Conservation (phyloP, 2,113 vertebrate species). For the Podiceps cristatus region DNA sequence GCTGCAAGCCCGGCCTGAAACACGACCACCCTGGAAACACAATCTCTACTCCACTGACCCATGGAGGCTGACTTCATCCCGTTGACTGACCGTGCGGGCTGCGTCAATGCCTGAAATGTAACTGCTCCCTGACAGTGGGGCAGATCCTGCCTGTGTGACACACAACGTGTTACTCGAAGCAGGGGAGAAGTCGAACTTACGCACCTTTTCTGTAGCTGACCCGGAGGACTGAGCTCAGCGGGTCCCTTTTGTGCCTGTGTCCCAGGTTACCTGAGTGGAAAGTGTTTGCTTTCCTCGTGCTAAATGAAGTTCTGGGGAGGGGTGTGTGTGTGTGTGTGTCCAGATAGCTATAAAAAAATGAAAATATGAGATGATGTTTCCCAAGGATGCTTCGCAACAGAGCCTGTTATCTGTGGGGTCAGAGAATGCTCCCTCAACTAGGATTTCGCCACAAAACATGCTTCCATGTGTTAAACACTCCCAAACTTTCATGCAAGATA, state of each 20-base stretch:
- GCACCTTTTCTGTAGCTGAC: background rate
- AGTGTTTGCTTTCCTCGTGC: background rate
- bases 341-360: background rate
- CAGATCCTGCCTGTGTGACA: background rate
- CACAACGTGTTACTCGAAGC: background rate
- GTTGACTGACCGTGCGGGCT: background rate
- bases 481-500: background rate
- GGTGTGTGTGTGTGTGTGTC: background rate
- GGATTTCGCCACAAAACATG: background rate
- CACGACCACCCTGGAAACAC: conserved; percentile 75
- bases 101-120: conserved; percentile 14
- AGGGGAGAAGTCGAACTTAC: background rate
- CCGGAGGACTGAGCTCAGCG: background rate
- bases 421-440: background rate
- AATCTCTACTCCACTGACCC: conserved; percentile 55
- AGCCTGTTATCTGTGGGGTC: background rate
- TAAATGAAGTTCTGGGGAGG: background rate
- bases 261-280: background rate
- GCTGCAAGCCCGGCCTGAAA: conserved; percentile 77
- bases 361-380: background rate
- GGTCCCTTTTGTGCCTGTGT: rapidly evolving
- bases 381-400: background rate
- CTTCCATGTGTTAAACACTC: background rate
- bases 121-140: background rate
- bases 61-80: conserved; percentile 18